Base-by-base conservation (phyloP, 2,797 vertebrate species). In the Parambassis ranga region DNA sequence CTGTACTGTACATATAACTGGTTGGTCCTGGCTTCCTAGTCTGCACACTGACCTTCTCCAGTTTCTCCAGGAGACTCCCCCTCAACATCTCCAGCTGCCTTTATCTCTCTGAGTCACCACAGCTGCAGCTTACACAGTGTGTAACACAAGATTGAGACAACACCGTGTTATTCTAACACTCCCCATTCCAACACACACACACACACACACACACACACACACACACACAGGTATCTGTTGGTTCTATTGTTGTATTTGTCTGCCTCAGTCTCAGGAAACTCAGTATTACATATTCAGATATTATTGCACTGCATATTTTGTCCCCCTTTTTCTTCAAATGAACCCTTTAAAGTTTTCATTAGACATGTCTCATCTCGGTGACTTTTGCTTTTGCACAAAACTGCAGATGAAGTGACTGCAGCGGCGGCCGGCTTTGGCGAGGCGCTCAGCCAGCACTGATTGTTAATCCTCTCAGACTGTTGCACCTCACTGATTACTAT, bases 401-500 rank as follows among this genome's bases (percentile, higher is more conserved):
- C 19, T 22, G 24, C 15, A 51, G 55, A 57, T 68, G n/a, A 65
- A 59, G 16, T 8, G 28, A 20, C 23, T 28, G 7, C n/a, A 69
- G 56, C 13, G 67, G 52, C 24, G 47, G 63, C 28, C 1, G 37
- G 32, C 28, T n/a, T 46, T 31, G 42, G 10, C 4, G 27, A 63
- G 63, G 65, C 65, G 19, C 5, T 61, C 51, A 66, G 41, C 71
- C 63, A 58, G 37, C 44, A 35, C 64, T 78, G 70, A 76, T 63
- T 10, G 73, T 51, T 85, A 82, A 83, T 84, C 79, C 74, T 57
- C 65, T 33, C 69, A 78, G 73, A 77, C 65, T 47, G 86, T 82
- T 71, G 56, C 86, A 86, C 78, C 83, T 89, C 88, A 68, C 62
- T 71, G 88, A 86, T 89, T 74, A 71, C 82, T 75, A 89, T 90